Evolutionary conservation across 1,140 invertebrate species (phyloP), one percentile per base, ranked within the genome.

Genomic region (Varroa destructor): DNA sequence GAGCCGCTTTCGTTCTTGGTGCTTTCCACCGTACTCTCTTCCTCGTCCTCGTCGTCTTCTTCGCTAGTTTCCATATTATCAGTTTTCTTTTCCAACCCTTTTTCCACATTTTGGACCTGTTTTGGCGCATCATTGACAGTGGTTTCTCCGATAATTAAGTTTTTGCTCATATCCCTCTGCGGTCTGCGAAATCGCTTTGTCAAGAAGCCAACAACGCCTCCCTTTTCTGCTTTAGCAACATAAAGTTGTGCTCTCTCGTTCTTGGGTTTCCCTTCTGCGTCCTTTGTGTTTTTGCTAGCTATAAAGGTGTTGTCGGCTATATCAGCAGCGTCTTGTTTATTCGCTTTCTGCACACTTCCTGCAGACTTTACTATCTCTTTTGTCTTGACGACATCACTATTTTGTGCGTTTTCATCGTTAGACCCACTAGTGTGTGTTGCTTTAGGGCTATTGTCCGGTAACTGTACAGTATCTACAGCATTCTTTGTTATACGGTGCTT

Each of bases 41-140:
- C 72, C 42, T 73, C 1, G 37, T 73, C 36, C 43, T 72, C 51
- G 46, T 72, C 43, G 43, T 58, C 56, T 57, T 70, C 12, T 6
- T 57, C n/a, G n/a, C 10, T 8, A 61, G 57, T 10, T 3, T 61
- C 57, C 3, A 5, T 10, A 5, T 61, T 61, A 5, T 37, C 57
- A 37, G 42, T 10, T 55, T 46, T 55, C 36, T 71, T 6, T 10
- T 71, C 70, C 70, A 10, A 43, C 36, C 36, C 10, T 12, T 40
- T 67, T 40, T 25, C 61, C 12, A 37, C 61, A 12, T n/a, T 67
- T 40, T 12, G 2, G 12, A 37, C 1, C 46, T 40, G 14, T 8
- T 12, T 67, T 37, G 61, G 10, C 8, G 61, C 57, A 3, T 5
- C 61, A n/a, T 14, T 8, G 10, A 37, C 12, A 8, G 61, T 37